phyloP scores from a whole-genome alignment of 2,113 vertebrate genomes.

The Psephotus haematonotus region DNA sequence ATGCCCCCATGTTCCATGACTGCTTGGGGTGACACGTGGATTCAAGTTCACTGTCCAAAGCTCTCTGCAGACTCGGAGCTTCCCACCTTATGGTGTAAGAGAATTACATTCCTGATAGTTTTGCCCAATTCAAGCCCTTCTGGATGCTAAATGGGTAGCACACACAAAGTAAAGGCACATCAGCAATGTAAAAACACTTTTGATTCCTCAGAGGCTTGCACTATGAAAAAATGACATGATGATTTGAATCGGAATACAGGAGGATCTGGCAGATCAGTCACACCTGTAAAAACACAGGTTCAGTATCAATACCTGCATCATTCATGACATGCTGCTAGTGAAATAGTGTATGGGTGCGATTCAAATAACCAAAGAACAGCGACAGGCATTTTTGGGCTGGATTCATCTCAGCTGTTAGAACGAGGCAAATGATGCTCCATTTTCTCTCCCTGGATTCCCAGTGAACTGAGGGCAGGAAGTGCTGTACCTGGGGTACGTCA shows the following conservation, averaged over 20 bases:
- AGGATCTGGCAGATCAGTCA: not conserved
- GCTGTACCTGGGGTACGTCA: accelerated
- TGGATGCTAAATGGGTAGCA: not conserved
- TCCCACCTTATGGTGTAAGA: not conserved
- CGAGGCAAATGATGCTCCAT: not conserved
- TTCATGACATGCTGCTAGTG: not conserved
- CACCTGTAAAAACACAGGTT: not conserved
- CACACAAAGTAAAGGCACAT: not conserved
- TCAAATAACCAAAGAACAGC: not conserved
- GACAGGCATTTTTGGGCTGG: not conserved
- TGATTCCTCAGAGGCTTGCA: not conserved
- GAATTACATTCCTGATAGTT: not conserved
- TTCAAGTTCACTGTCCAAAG: not conserved
- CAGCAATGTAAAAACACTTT: not conserved
- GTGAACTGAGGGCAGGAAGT: not conserved
- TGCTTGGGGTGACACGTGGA: not conserved
- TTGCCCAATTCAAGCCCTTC: not conserved
- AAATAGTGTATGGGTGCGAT: not conserved
- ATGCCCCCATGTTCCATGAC: not conserved
- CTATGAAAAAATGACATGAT: not conserved
- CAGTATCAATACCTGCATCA: not conserved
- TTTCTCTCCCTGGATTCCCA: accelerated
- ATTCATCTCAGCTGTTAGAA: not conserved
- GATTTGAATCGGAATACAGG: not conserved
- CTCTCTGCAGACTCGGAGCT: not conserved